Evolutionary conservation across 2,113 vertebrate genomes (phyloP), one percentile per base, ranked within the genome.

Genomic region (Sylvilagus bachmani): DNA sequence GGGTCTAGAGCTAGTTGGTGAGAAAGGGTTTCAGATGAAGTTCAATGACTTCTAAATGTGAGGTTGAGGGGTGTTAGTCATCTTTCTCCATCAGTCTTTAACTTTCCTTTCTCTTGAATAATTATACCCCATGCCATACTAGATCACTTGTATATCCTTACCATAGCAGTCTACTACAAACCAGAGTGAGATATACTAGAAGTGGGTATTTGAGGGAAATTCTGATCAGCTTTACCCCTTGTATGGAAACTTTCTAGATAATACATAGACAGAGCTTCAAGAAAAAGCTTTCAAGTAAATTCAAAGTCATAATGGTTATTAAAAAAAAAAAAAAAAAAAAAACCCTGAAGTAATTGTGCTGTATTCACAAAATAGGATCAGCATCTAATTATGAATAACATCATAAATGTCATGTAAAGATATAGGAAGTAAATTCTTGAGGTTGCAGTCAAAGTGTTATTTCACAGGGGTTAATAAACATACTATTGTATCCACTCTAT

Each of bases 351-450:
- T 53, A 95, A 75, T 89, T 89, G 24, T 31, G 33, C 31, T 49
- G 22, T 92, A 92, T 91, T 71, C 67, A 86, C 62, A 95, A 96
- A 92, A 79, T 90, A 93, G 64, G 24, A 88, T 75, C 73, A 64
- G 31, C 44, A 67, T 81, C 44, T 93, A 96, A 31, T 91, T 95
- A 88, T 73, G 62, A 90, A 77, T 94, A 91, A 67, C 21, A 84
- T 83, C 74, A 79, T 91, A 88, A 88, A 79, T 96, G 51, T 64
- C 77, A 91, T 33, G 51, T 29, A 80, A 86, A 96, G 7, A 86
- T 86, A 87, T 16, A 89, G 38, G 53, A 82, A 93, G 17, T 53
- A 7, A 86, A 83, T 94, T 95, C 66, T 64, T 83, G 89, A 25
- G 13, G 49, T 82, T 85, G 25, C 2, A 14, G 33, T 70, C 62